A percentile compares a stretch with the other conserved stretches of the same genome.
Evolutionary conservation across 2,888 invertebrate species (phyloP).

Genomic region (Hypomecis atomaria): DNA sequence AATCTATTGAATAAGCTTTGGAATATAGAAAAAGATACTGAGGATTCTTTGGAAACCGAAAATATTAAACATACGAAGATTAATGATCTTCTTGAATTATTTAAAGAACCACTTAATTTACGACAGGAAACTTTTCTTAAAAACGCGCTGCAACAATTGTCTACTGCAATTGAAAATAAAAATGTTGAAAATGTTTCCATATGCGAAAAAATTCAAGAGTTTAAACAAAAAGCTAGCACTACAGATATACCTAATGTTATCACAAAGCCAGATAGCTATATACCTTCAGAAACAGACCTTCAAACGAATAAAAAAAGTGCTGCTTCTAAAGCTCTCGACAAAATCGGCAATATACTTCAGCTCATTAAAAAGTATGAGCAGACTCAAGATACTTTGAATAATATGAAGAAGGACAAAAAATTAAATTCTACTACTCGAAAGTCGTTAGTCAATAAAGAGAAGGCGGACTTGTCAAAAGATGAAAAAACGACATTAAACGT

Average conservation of each 20-base stretch:
- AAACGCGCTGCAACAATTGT: constrained; percentile 68
- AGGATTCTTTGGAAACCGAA: constrained; percentile 65
- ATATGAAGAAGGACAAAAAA: constrained; percentile 44
- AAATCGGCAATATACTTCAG: constrained; percentile 64
- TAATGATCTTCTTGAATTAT: constrained; percentile 68
- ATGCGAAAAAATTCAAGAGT: constrained; percentile 61
- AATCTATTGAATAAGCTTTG: constrained; percentile 76
- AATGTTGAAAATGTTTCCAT: constrained; percentile 61
- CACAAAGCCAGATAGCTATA: background rate
- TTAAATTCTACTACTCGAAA: constrained; percentile 2
- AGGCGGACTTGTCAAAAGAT: constrained; percentile 42
- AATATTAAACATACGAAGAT: constrained; percentile 71
- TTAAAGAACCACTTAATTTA: constrained; percentile 72
- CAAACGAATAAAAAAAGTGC: constrained; percentile 28
- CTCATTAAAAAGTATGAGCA: constrained; percentile 68
- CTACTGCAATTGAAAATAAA: constrained; percentile 62
- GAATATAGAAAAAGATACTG: constrained; percentile 72
- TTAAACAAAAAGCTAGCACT: constrained; percentile 40
- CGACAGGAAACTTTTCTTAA: constrained; percentile 73
- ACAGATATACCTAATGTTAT: background rate
- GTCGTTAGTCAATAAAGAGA: constrained; percentile 8
- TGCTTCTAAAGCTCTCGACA: constrained; percentile 55
- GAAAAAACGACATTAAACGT: constrained; percentile 56
- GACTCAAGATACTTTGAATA: constrained; percentile 55
- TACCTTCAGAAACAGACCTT: constrained; percentile 4